Base-by-base conservation (phyloP, 2,797 vertebrate genomes). In the Melanotaenia pygmaea region DNA sequence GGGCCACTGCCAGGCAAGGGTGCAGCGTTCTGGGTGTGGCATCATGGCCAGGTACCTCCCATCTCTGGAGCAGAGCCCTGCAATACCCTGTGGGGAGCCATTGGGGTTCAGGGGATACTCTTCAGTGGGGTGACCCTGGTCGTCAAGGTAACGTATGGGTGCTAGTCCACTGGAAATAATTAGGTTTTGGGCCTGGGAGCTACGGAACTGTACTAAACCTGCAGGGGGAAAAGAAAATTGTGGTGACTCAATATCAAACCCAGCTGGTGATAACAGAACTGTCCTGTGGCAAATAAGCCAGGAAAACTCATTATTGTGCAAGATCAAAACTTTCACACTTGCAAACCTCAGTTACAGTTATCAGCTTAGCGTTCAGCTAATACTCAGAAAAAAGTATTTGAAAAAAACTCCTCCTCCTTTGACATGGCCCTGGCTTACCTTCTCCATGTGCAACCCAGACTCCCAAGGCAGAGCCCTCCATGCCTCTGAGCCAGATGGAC, bases 371-470 rank as follows among this genome's bases (percentile, higher is more conserved):
- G 18, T 3, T 22, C n/a, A 51, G 50, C 50, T 51, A 57, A 37
- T 32, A 43, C 24, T 57, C 24, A 5, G 28, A 30, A 18, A 24
- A 67, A 67, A 9, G 1, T 22, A 50, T n/a, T 5, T 26, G n/a
- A 28, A 12, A 6, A 37, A 32, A 45, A 20, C 26, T 12, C 37
- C 53, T 28, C 16, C 6, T 10, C 14, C 24, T 30, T 12, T 16
- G 30, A 6, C 4, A 24, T 4, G 9, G 56, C n/a, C 38, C 12
- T 35, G n/a, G 30, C 14, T 53, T 86, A 98, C 97, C 97, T 95
- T 98, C 97, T 45, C 97, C 96, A 0, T 98, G 97, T 2, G 96
- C 96, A 0, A 97, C 96, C 97, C 97, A 98, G 64, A 97, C 95
- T 0, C 97, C 97, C 59, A 98, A 91, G 20, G 94, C 89, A 0